phyloP scores from a whole-genome alignment of 2,888 invertebrate genomes.

The Hyposoter dolosus region DNA sequence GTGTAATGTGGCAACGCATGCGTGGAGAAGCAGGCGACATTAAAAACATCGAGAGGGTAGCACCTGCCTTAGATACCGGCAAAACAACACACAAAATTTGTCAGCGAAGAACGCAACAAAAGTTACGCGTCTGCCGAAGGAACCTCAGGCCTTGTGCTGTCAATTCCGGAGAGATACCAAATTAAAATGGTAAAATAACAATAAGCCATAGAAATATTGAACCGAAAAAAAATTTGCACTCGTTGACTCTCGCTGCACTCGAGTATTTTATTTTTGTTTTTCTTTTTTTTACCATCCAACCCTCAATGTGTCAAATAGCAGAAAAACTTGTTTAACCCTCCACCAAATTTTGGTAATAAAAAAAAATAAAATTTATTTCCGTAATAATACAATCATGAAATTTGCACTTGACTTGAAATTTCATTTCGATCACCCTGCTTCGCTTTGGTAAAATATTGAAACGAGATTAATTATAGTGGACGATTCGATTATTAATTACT shows the following conservation, averaged over 20 bases:
- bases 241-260: slow-evolving; percentile 7
- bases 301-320: slow-evolving; percentile 25
- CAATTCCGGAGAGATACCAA: slow-evolving; percentile 49
- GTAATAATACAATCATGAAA: not conserved
- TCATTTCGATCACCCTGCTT: not conserved
- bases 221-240: slow-evolving; percentile 25
- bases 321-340: not conserved
- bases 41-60: slow-evolving; percentile 70
- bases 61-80: slow-evolving; percentile 78
- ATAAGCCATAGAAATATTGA: slow-evolving; percentile 8
- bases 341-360: not conserved
- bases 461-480: not conserved
- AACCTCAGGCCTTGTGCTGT: slow-evolving; percentile 39
- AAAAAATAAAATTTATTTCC: not conserved
- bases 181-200: slow-evolving; percentile 61
- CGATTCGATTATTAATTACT: not conserved
- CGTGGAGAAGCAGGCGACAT: slow-evolving; percentile 21
- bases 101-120: slow-evolving; percentile 49
- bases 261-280: slow-evolving; percentile 13
- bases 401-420: not conserved
- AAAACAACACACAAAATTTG: slow-evolving; percentile 75
- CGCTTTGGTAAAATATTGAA: not conserved
- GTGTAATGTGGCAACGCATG: slow-evolving; percentile 57
- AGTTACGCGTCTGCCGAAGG: slow-evolving; percentile 49
- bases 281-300: not conserved